phyloP scores from a whole-genome alignment of 1,140 invertebrate genomes.

The Oreohelix idahoensis region DNA sequence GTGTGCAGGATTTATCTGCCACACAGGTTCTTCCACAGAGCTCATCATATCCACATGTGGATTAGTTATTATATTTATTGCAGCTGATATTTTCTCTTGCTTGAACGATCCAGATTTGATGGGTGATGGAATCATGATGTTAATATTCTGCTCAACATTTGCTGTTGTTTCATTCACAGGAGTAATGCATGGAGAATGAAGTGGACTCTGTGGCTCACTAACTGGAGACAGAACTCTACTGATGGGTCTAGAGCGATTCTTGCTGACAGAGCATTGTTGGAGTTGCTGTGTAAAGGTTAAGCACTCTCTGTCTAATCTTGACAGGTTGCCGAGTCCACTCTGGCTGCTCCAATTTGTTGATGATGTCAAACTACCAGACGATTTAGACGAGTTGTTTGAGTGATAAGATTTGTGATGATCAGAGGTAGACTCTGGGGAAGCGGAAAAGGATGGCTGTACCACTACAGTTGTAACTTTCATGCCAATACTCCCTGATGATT shows the following conservation, averaged over 20 bases:
- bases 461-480: constrained; percentile 4
- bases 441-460: constrained; percentile 64
- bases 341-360: constrained; percentile 75
- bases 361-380: constrained; percentile 81
- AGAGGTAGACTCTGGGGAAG: constrained; percentile 80
- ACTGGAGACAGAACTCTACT: constrained; percentile 80
- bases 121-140: constrained; percentile 54
- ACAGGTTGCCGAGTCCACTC: constrained; percentile 49
- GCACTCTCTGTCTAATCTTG: constrained; percentile 54
- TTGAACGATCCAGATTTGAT: constrained; percentile 57
- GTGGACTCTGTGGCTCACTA: constrained; percentile 84
- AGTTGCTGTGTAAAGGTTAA: constrained; percentile 84
- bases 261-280: constrained; percentile 76
- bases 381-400: constrained; percentile 83
- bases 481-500: constrained; percentile 17
- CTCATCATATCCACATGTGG: constrained; percentile 66
- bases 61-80: constrained; percentile 69
- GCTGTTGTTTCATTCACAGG: not conserved
- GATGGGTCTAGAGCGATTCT: constrained; percentile 69
- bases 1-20: constrained; percentile 62
- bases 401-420: constrained; percentile 81
- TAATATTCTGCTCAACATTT: constrained; percentile 30
- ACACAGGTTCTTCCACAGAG: constrained; percentile 63
- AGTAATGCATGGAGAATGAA: constrained; percentile 82
- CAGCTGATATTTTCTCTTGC: constrained; percentile 59